A percentile compares a stretch with the other conserved stretches of the same genome.
phyloP scores from a whole-genome alignment of 2,113 vertebrate species.

The Silurus meridionalis region DNA sequence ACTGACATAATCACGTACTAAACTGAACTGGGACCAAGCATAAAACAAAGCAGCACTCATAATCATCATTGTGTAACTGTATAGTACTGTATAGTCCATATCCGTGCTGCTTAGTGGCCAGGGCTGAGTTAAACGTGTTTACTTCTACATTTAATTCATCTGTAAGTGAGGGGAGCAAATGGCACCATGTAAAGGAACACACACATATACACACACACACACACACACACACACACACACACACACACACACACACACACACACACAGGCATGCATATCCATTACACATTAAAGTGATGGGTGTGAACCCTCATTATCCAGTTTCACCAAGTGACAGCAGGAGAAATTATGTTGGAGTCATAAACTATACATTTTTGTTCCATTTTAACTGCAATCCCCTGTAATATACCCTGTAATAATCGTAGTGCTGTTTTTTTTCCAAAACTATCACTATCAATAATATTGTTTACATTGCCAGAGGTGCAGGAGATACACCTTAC shows the following conservation, averaged over 20 bases:
- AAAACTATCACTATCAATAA: background rate
- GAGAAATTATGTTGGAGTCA: background rate
- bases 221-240: conserved; percentile 34
- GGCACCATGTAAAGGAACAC: background rate
- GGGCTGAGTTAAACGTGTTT: conserved; percentile 4
- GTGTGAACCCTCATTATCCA: conserved; percentile 7
- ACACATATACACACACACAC: background rate
- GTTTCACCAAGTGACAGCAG: conserved; percentile 13
- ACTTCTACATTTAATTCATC: conserved; percentile 9
- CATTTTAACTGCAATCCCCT: background rate
- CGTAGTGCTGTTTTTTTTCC: no score
- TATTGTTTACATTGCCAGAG: background rate
- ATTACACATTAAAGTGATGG: conserved; percentile 36
- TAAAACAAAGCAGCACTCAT: background rate
- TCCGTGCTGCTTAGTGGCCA: background rate
- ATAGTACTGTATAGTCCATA: background rate
- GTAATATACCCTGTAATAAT: no score
- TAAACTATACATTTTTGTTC: background rate
- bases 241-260: conserved; percentile 18
- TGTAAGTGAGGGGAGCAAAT: conserved; percentile 28
- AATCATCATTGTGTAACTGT: background rate
- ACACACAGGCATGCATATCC: conserved; percentile 33
- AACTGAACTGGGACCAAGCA: background rate
- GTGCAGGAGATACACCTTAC: background rate
- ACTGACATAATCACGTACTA: background rate